phyloP scores from a whole-genome alignment of 2,888 invertebrate species.

The Dromius quadrimaculatus region DNA sequence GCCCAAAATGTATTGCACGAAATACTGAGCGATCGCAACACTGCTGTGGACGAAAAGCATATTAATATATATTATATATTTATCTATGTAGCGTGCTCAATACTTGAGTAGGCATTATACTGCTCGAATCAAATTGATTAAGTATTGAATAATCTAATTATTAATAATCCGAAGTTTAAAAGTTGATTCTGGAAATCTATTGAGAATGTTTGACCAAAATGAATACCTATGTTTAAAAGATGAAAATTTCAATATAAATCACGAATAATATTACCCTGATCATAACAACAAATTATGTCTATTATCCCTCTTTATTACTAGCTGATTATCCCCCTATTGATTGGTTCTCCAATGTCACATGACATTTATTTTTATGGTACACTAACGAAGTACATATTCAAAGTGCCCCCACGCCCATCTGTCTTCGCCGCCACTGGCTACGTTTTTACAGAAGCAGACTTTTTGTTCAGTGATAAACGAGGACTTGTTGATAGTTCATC shows the following conservation, averaged over 20 bases:
- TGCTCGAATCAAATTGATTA: too few species aligned
- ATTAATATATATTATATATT: not conserved
- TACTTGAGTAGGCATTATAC: too few species aligned
- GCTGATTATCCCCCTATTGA: constrained; percentile 23
- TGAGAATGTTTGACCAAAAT: too few species aligned
- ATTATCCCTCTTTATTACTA: constrained; percentile 39
- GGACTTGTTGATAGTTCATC: constrained; percentile 33
- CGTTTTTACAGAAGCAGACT: not conserved
- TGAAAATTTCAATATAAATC: not conserved
- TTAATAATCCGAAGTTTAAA: too few species aligned
- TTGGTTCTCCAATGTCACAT: constrained; percentile 35
- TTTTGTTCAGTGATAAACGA: constrained; percentile 39
- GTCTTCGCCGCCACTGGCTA: not conserved
- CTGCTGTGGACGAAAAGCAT: not conserved
- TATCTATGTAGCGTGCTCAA: not conserved
- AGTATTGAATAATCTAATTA: too few species aligned
- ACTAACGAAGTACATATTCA: not conserved
- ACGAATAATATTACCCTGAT: not conserved
- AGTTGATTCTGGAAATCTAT: too few species aligned
- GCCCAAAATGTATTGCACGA: constrained; percentile 36
- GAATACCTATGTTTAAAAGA: not conserved
- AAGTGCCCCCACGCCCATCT: not conserved
- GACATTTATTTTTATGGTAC: constrained; percentile 27
- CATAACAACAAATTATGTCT: not conserved
- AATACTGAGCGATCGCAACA: constrained; percentile 15